These are phyloP conservation scores for Coregonus clupeaformis DNA, from an alignment of 2,113 vertebrate genomes.

Conservation along the genomic window DNA sequence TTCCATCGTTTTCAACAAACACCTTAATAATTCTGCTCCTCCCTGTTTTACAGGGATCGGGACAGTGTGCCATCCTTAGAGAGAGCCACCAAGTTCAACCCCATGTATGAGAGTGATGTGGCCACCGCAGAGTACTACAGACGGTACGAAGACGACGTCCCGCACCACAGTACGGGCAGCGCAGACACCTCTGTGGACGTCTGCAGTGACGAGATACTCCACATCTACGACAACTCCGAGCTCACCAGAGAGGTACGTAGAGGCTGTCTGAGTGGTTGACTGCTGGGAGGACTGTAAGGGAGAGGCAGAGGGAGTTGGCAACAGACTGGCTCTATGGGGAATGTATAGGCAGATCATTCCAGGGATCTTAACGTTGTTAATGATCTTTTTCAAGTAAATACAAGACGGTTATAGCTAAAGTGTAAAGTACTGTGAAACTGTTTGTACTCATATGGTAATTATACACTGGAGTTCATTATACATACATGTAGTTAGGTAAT, in stretches of 20 bases:
- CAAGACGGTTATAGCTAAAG: too few species aligned
- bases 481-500: too few species aligned
- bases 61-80: slow-evolving; percentile 80
- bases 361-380: too few species aligned
- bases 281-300: not conserved
- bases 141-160: slow-evolving; percentile 66
- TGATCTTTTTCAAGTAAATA: too few species aligned
- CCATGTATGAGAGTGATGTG: slow-evolving; percentile 77
- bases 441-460: too few species aligned
- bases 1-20: too few species aligned
- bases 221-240: slow-evolving; percentile 76
- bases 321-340: too few species aligned
- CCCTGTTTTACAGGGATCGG: slow-evolving; percentile 60
- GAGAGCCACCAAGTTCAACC: slow-evolving; percentile 81
- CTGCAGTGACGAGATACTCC: slow-evolving; percentile 79
- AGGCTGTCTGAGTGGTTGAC: not conserved
- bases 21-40: too few species aligned
- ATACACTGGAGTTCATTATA: too few species aligned
- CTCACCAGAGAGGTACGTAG: slow-evolving; percentile 80
- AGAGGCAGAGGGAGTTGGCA: not conserved
- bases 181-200: slow-evolving; percentile 71
- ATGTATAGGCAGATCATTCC: too few species aligned
- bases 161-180: slow-evolving; percentile 69
- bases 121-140: slow-evolving; percentile 74
- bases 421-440: too few species aligned